These are phyloP conservation scores for Ceratina australensis DNA, from an alignment of 1,140 invertebrate species.

Conservation along the genomic window DNA sequence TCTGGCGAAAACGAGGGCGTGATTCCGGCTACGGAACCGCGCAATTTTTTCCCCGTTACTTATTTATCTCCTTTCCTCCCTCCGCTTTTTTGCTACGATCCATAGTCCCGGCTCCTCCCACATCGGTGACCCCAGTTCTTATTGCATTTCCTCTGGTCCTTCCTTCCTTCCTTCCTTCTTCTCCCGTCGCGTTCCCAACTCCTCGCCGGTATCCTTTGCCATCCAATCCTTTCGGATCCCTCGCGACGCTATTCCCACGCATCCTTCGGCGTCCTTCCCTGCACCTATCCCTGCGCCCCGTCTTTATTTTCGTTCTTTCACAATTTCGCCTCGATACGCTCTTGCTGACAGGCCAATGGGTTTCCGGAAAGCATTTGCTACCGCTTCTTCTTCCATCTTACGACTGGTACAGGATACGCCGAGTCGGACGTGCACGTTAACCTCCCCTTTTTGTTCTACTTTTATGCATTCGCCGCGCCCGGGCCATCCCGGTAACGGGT, in stretches of 20 bases:
- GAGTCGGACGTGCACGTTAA: conserved; percentile 51
- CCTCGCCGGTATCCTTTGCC: not conserved
- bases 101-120: not conserved
- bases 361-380: conserved; percentile 63
- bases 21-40: conserved; percentile 23
- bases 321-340: conserved; percentile 55
- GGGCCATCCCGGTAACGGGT: conserved; percentile 7
- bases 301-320: conserved; percentile 63
- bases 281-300: not conserved
- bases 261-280: not conserved
- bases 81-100: not conserved
- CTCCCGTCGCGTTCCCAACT: not conserved
- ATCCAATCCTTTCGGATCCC: conserved; percentile 3
- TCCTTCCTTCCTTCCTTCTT: not conserved
- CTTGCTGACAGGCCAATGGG: conserved; percentile 57
- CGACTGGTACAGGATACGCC: conserved; percentile 34
- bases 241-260: not conserved
- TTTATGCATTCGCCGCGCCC: conserved; percentile 50
- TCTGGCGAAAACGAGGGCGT: conserved; percentile 25
- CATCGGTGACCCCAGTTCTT: conserved; percentile 13
- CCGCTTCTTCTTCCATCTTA: conserved; percentile 57
- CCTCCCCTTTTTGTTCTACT: conserved; percentile 46
- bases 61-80: conserved; percentile 16
- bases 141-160: conserved; percentile 23
- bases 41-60: not conserved